Percentiles rank a stretch among this genome's conserved stretches.
Evolutionary conservation across 1,140 invertebrate genomes (phyloP).

Genomic region (Neodiprion virginianus): DNA sequence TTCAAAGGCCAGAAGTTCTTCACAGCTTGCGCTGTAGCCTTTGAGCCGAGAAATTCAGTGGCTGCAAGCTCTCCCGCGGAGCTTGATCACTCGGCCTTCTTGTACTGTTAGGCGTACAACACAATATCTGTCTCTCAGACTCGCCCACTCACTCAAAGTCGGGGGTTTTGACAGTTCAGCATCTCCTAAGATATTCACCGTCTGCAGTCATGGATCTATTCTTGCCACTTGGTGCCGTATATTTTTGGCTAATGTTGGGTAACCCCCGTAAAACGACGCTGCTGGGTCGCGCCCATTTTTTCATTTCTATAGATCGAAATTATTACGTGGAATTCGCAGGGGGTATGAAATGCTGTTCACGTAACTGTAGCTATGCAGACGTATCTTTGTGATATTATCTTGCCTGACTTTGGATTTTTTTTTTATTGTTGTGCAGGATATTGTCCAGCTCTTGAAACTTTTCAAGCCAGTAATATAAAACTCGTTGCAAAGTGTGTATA

Average conservation of each 20-base stretch:
- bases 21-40: background rate
- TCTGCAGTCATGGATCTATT: constrained; percentile 25
- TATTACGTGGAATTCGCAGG: constrained; percentile 27
- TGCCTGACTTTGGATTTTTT: too few relatives aligned
- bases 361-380: too few relatives aligned
- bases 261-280: constrained; percentile 23
- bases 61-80: background rate
- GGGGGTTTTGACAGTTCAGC: constrained; percentile 32
- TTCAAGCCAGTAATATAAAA: too few relatives aligned
- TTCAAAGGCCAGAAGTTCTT: background rate
- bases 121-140: constrained; percentile 14
- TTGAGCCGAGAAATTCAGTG: background rate
- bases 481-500: too few relatives aligned
- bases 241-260: constrained; percentile 41
- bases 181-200: constrained; percentile 9
- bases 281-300: constrained; percentile 17
- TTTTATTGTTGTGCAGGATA: too few relatives aligned
- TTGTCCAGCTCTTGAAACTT: too few relatives aligned
- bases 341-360: constrained; percentile 14
- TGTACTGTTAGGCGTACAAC: background rate
- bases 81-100: background rate
- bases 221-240: constrained; percentile 37
- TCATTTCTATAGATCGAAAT: constrained; percentile 21
- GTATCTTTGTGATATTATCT: too few relatives aligned
- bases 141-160: constrained; percentile 26